These are phyloP conservation scores for human DNA, from an alignment of 2,113 vertebrate genomes.

Conservation along the genomic window GRCh38 chr16:5669501-5670000, in stretches of 20 bases:
- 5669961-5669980: neutral
- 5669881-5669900: neutral
- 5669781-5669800: neutral
- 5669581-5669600: too few species aligned
- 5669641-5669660: too few species aligned
- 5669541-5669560: too few species aligned
- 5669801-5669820: neutral
- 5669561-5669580: accelerated
- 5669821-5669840: neutral
- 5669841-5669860: neutral
- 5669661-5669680: too few species aligned
- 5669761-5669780: neutral
- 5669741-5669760: neutral
- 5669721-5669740: neutral
- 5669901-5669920: neutral
- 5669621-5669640: too few species aligned
- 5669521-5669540: too few species aligned
- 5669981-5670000: neutral
- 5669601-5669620: too few species aligned
- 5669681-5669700: too few species aligned
- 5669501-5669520: too few species aligned
- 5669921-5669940: neutral
- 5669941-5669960: neutral
- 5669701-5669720: too few species aligned
- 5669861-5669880: too few species aligned